Conservation (phyloP, 2,797 vertebrate genomes). For the Alfaro cultratus region DNA sequence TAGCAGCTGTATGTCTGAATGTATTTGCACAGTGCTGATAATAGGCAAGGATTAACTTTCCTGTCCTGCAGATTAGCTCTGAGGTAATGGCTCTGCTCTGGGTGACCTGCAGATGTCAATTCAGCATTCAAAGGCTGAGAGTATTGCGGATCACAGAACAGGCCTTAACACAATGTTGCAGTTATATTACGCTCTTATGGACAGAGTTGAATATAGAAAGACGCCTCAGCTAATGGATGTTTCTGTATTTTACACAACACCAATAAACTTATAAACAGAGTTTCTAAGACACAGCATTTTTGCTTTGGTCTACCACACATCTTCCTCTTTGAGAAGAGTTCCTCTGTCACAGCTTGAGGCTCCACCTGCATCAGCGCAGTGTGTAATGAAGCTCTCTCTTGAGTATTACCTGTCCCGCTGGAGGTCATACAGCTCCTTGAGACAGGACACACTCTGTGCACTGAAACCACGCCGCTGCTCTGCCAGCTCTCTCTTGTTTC, state of each 20-base stretch:
- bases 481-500: conserved; percentile 72
- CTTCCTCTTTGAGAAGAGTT: conserved; percentile 28
- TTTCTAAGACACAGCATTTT: background rate
- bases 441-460: conserved; percentile 87
- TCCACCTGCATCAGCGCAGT: background rate
- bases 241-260: background rate
- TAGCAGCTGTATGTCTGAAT: background rate
- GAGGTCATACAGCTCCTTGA: conserved; percentile 92
- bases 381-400: background rate
- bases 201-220: background rate
- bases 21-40: conserved; percentile 27
- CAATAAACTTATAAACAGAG: too few relatives aligned
- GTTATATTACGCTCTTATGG: background rate
- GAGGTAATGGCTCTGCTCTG: conserved; percentile 35
- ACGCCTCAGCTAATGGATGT: background rate
- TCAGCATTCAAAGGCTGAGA: conserved; percentile 51
- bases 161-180: background rate
- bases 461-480: conserved; percentile 81
- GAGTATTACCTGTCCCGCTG: conserved; percentile 83
- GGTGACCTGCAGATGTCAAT: conserved; percentile 41
- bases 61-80: conserved; percentile 65
- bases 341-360: background rate
- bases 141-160: conserved; percentile 9
- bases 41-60: conserved; percentile 45
- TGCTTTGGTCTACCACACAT: background rate